These are phyloP conservation scores for Etia nguti DNA, from an alignment of 2,113 vertebrate species.

Conservation along the genomic window DNA sequence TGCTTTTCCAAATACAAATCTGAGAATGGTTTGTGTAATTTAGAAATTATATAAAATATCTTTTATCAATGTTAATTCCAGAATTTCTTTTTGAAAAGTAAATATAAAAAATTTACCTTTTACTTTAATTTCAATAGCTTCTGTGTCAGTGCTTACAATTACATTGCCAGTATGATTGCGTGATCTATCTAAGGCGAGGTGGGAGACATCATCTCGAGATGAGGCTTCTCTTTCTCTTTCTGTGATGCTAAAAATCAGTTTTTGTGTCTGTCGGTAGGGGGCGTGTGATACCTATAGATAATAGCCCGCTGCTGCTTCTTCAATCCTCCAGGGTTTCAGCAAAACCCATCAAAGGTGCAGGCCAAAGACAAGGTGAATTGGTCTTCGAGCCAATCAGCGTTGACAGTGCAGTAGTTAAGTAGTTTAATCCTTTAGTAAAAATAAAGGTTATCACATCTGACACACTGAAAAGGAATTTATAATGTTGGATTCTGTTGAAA, in stretches of 20 bases:
- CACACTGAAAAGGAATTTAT: neutral
- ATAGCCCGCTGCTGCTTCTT: neutral
- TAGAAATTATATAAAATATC: neutral
- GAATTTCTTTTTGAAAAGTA: neutral
- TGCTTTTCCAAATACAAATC: neutral
- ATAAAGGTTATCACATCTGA: neutral
- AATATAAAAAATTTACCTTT: neutral
- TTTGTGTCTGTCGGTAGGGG: conserved; percentile 43
- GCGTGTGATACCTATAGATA: conserved; percentile 54
- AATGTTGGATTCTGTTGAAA: neutral
- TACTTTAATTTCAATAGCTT: neutral
- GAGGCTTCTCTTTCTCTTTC: conserved; percentile 11
- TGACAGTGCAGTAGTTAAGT: neutral
- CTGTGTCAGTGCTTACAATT: neutral
- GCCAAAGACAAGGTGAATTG: neutral
- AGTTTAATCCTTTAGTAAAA: neutral
- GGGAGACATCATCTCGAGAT: neutral
- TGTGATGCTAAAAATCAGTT: neutral
- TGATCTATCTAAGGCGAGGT: neutral
- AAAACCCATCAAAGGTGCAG: neutral
- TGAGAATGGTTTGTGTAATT: neutral
- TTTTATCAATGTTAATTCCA: neutral
- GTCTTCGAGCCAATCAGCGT: neutral
- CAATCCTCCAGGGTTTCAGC: neutral
- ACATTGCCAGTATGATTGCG: neutral